A percentile compares a stretch with the other conserved stretches of the same genome.
These are phyloP conservation scores for Drosophila paulistorum DNA, from an alignment of 1,140 invertebrate genomes.

Conservation along the genomic window DNA sequence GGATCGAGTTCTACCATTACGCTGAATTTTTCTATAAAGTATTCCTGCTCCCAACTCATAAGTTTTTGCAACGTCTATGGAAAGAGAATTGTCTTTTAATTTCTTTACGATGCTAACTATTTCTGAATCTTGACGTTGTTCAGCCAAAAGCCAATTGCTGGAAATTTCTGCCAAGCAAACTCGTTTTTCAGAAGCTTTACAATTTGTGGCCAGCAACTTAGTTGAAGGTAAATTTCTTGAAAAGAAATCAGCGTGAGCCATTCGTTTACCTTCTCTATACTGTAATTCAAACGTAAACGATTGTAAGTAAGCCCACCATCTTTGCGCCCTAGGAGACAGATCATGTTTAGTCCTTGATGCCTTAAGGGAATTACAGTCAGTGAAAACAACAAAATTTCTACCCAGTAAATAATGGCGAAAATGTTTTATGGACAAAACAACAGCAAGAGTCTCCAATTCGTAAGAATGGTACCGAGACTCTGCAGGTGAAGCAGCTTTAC, in stretches of 20 bases:
- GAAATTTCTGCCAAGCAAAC: neutral
- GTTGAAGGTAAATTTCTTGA: neutral
- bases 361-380: too few relatives aligned
- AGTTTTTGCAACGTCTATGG: too few relatives aligned
- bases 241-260: neutral
- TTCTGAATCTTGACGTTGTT: too few relatives aligned
- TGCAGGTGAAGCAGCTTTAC: slow-evolving; percentile 1
- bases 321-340: neutral
- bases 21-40: too few relatives aligned
- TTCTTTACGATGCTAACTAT: too few relatives aligned
- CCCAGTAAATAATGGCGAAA: too few relatives aligned
- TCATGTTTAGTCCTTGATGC: too few relatives aligned
- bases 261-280: slow-evolving; percentile 5
- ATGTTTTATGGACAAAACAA: neutral
- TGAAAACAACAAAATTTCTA: too few relatives aligned
- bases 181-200: slow-evolving; percentile 5
- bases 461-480: slow-evolving; percentile 3
- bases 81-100: too few relatives aligned
- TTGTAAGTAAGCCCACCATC: slow-evolving; percentile 1
- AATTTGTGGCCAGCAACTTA: neutral
- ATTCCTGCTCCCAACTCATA: too few relatives aligned
- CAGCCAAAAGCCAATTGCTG: too few relatives aligned
- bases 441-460: slow-evolving; percentile 1
- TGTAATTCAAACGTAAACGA: slow-evolving; percentile 5
- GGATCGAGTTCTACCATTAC: too few relatives aligned